Conservation (phyloP, 2,113 vertebrate species). For the Polyodon spathula region DNA sequence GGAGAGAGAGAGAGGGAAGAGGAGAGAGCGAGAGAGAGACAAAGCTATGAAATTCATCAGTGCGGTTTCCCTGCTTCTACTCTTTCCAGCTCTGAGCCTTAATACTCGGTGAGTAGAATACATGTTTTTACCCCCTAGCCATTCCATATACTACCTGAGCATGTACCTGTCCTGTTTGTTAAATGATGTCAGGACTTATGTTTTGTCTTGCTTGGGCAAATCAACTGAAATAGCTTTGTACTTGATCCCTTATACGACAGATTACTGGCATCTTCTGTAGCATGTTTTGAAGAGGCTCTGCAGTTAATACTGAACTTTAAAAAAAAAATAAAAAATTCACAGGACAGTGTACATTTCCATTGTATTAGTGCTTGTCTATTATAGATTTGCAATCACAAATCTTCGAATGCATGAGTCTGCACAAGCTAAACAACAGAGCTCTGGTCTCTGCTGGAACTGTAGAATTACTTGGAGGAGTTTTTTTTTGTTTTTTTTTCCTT, state of each 20-base stretch:
- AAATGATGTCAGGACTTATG: conserved; percentile 12
- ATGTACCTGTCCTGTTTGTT: conserved; percentile 23
- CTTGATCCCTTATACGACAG: not conserved
- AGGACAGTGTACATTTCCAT: no score
- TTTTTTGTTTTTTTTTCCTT: no score
- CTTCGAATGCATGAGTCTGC: no score
- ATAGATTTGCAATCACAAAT: no score
- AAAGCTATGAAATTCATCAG: conserved; percentile 67
- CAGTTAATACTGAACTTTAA: conserved; percentile 23
- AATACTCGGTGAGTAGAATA: conserved; percentile 54
- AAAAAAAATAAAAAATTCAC: no score
- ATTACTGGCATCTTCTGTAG: not conserved
- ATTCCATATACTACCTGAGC: not conserved
- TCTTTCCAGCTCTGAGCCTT: conserved; percentile 58
- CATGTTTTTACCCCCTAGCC: conserved; percentile 11
- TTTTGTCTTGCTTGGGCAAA: not conserved
- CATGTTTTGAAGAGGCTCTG: not conserved
- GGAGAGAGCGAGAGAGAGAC: conserved; percentile 45
- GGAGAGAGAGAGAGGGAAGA: conserved; percentile 33
- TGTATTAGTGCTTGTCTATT: no score
- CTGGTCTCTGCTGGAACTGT: no score
- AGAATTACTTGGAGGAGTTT: no score
- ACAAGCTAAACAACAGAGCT: no score
- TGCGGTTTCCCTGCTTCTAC: conserved; percentile 57
- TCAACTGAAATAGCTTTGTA: not conserved